These are phyloP conservation scores for Hapalemur alaotrensis DNA, from an alignment of 2,797 vertebrate genomes.

Conservation along the genomic window DNA sequence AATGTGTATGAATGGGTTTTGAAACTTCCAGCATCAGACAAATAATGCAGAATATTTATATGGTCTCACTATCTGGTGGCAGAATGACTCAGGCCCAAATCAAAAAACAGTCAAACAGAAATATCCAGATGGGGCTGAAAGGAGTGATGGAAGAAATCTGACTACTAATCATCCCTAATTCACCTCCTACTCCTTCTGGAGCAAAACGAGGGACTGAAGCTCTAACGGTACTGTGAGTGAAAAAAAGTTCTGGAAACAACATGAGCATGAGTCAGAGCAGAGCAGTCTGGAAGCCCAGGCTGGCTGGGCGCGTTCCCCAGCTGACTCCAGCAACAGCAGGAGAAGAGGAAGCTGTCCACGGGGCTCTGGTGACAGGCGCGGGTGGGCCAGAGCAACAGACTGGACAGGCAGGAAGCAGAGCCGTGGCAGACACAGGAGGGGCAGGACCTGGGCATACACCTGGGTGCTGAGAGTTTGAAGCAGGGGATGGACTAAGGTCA, in stretches of 20 bases:
- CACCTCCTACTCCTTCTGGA: slow-evolving; percentile 23
- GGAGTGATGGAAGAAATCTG: not conserved
- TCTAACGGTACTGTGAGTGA: not conserved
- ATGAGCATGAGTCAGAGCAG: slow-evolving; percentile 9
- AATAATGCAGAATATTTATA: slow-evolving; percentile 34
- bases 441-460: not conserved
- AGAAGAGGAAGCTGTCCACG: not conserved
- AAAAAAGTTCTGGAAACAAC: slow-evolving; percentile 6
- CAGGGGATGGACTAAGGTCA: not conserved
- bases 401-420: not conserved
- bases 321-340: not conserved
- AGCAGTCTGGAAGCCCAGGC: not conserved
- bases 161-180: slow-evolving; percentile 16
- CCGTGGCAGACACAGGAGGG: not conserved
- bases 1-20: slow-evolving; percentile 5
- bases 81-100: slow-evolving; percentile 29
- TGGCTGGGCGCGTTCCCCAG: not conserved
- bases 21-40: slow-evolving; percentile 20
- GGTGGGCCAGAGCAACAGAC: not conserved
- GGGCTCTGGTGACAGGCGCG: not conserved
- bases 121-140: slow-evolving; percentile 25
- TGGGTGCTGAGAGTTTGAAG: not conserved
- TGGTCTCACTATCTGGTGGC: not conserved
- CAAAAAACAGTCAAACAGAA: slow-evolving; percentile 48
- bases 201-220: not conserved